A percentile compares a stretch with the other conserved stretches of the same genome.
Conservation (phyloP, 2,113 vertebrate genomes). For the Chaetorhynchus papuensis region DNA sequence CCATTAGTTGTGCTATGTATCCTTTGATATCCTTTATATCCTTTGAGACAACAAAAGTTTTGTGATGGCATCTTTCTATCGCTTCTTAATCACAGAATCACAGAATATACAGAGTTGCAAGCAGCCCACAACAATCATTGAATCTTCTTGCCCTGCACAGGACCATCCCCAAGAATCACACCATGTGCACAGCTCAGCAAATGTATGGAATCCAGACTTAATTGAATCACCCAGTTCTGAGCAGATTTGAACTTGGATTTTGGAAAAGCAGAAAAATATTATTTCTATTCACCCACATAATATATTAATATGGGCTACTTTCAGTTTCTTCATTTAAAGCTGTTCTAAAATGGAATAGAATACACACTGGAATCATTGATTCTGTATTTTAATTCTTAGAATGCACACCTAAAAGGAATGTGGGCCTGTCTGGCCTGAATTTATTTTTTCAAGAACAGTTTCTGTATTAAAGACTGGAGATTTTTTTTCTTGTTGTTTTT, state of each 20-base stretch:
- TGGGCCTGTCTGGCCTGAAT: not conserved
- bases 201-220: not conserved
- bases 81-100: not conserved
- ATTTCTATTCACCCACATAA: not conserved
- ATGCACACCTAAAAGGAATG: not conserved
- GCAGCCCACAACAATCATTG: not conserved
- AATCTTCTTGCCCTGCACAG: not conserved
- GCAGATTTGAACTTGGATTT: not conserved
- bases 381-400: not conserved
- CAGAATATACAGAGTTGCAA: not conserved
- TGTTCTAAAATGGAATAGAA: not conserved
- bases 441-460: not conserved
- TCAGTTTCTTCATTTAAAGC: not conserved
- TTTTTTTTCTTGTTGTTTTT: not conserved
- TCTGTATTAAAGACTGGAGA: not conserved
- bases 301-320: not conserved
- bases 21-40: not conserved
- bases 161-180: not conserved
- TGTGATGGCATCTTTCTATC: not conserved
- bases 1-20: not conserved
- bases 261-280: not conserved
- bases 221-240: not conserved
- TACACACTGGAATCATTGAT: not conserved
- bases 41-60: not conserved
- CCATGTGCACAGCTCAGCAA: not conserved